These are phyloP conservation scores for Thryonomys swinderianus DNA, from an alignment of 2,113 vertebrate genomes.

Conservation along the genomic window DNA sequence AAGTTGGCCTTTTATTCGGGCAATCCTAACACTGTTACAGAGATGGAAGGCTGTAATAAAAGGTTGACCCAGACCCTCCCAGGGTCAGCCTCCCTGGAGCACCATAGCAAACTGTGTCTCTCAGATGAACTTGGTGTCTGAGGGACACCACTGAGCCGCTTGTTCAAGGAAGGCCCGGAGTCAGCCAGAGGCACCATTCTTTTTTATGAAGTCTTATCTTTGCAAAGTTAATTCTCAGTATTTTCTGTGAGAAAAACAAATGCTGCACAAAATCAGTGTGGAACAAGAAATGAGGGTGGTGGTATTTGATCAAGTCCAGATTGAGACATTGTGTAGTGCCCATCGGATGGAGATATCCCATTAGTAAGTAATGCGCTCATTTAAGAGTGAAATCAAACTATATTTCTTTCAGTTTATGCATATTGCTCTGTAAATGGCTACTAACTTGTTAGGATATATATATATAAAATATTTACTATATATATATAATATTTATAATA, in stretches of 20 bases:
- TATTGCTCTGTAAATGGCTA: constrained; percentile 38
- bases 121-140: not conserved
- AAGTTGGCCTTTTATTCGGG: not conserved
- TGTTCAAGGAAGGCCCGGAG: not conserved
- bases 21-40: not conserved
- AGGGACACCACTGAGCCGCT: not conserved
- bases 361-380: not conserved
- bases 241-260: constrained; percentile 16
- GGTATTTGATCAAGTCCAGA: not conserved
- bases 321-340: not conserved
- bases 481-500: not conserved
- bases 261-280: constrained; percentile 5
- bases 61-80: not conserved
- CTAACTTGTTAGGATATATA: not conserved
- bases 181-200: not conserved
- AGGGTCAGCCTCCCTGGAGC: not conserved
- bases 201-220: not conserved
- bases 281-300: not conserved
- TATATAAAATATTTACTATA: no score
- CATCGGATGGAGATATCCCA: not conserved
- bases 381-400: constrained; percentile 28
- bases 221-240: not conserved
- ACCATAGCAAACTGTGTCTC: not conserved
- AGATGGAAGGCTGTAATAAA: not conserved
- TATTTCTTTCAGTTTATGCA: not conserved